Evolutionary conservation across 2,888 invertebrate genomes (phyloP).

Genomic region (Parelbella ahira): DNA sequence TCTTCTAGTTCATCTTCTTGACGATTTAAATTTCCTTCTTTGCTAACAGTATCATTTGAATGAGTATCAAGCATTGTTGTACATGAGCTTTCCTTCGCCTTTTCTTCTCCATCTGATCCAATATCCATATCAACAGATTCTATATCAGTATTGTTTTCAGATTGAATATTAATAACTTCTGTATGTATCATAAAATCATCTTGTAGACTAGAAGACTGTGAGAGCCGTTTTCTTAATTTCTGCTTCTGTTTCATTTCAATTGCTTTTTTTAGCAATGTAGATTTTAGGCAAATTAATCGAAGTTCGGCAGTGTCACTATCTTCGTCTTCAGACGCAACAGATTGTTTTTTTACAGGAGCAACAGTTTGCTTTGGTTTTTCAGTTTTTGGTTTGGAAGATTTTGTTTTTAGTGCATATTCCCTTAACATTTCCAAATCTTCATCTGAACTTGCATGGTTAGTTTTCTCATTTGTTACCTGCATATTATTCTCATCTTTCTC

Average conservation of each 20-base stretch:
- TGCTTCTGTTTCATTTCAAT: constrained; percentile 78
- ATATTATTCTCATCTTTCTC: not conserved
- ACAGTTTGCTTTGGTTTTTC: constrained; percentile 28
- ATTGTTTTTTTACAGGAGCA: constrained; percentile 33
- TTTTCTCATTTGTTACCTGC: constrained; percentile 26
- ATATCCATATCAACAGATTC: constrained; percentile 79
- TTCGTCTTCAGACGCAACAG: constrained; percentile 64
- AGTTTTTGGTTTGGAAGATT: constrained; percentile 46
- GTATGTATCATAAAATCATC: constrained; percentile 47
- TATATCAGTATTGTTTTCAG: constrained; percentile 67
- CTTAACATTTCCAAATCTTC: constrained; percentile 69
- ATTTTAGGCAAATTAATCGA: constrained; percentile 83
- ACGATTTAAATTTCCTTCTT: not conserved
- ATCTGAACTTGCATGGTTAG: constrained; percentile 56
- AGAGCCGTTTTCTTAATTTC: constrained; percentile 57
- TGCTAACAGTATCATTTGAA: constrained; percentile 2
- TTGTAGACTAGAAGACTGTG: constrained; percentile 52
- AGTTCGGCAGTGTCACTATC: constrained; percentile 83
- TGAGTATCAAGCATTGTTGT: constrained; percentile 4
- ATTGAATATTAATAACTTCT: constrained; percentile 36
- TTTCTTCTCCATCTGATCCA: constrained; percentile 67
- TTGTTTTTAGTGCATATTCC: constrained; percentile 69
- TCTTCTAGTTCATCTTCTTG: constrained; percentile 72
- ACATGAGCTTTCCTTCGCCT: constrained; percentile 42
- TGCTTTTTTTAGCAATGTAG: constrained; percentile 84